phyloP scores from a whole-genome alignment of 2,113 vertebrate genomes.

The Menura novaehollandiae region DNA sequence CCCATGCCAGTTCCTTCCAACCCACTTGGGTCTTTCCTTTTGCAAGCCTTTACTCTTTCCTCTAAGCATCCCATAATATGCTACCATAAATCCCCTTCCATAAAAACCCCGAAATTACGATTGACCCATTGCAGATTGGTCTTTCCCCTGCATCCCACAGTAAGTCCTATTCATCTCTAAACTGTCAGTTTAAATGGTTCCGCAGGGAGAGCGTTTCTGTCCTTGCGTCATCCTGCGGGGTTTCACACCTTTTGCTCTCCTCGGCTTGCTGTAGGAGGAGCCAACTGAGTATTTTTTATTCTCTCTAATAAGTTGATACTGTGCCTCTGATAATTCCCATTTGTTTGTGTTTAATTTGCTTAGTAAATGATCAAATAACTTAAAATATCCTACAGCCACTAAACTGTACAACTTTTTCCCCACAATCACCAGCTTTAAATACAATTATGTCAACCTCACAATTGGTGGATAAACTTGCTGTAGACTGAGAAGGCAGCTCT shows the following conservation, averaged over 20 bases:
- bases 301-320: neutral
- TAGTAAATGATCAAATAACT: neutral
- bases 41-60: neutral
- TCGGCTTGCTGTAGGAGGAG: neutral
- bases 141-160: neutral
- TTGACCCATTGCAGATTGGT: neutral
- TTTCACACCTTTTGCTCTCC: neutral
- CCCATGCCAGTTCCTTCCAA: neutral
- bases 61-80: neutral
- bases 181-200: neutral
- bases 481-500: neutral
- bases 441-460: neutral
- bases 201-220: neutral
- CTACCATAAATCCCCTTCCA: neutral
- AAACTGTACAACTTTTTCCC: neutral
- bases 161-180: neutral
- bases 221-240: neutral
- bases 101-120: neutral
- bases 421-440: neutral
- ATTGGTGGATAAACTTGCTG: neutral
- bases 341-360: neutral
- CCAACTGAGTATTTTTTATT: neutral
- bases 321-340: neutral
- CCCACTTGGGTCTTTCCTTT: neutral
- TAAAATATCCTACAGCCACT: neutral